phyloP scores from a whole-genome alignment of 2,113 vertebrate species.

The Lipotes vexillifer region DNA sequence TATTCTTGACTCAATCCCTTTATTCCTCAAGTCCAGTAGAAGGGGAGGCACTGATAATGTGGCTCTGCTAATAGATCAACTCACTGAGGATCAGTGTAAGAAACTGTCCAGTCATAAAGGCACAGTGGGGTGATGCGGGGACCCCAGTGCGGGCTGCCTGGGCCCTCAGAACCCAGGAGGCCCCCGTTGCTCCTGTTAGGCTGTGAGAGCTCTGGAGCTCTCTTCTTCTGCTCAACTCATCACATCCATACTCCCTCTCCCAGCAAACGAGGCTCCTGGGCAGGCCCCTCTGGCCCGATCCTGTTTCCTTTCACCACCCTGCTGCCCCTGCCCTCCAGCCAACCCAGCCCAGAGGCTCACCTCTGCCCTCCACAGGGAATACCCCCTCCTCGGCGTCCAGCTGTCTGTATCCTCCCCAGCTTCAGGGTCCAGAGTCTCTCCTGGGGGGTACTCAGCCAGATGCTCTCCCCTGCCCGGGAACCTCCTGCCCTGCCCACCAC shows the following conservation, averaged over 20 bases:
- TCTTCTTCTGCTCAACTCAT: not conserved
- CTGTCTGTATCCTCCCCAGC: not conserved
- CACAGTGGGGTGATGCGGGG: not conserved
- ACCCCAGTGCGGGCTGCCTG: not conserved
- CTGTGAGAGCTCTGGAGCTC: not conserved
- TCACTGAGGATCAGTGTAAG: not conserved
- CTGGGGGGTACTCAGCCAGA: fast-evolving
- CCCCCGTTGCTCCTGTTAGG: fast-evolving
- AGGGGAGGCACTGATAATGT: not conserved
- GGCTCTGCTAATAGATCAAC: not conserved
- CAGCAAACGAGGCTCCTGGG: not conserved
- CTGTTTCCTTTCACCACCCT: not conserved
- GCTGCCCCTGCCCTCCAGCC: not conserved
- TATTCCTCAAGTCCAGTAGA: not conserved
- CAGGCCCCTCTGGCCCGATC: not conserved
- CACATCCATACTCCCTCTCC: not conserved
- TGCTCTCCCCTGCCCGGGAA: not conserved
- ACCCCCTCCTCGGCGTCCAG: fast-evolving
- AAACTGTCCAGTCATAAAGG: not conserved
- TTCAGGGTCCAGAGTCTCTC: not conserved
- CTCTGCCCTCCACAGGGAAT: not conserved
- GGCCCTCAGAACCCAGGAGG: not conserved
- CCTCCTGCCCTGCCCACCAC: not conserved
- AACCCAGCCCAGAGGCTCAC: not conserved
- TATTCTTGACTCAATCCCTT: not conserved